These are phyloP conservation scores for Catocala nupta DNA, from an alignment of 2,888 invertebrate genomes.

Conservation along the genomic window DNA sequence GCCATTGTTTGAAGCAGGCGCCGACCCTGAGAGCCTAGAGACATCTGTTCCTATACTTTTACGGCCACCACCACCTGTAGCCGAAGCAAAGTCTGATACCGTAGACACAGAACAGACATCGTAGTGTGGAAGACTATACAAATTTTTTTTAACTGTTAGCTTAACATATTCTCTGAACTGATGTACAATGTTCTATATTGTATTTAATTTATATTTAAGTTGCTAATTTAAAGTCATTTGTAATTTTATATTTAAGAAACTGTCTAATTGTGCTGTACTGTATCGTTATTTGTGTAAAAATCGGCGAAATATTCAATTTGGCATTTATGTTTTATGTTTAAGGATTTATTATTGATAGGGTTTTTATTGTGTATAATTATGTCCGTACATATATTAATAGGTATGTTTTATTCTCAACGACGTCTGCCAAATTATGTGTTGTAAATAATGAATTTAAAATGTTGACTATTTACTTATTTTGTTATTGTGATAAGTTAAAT, in stretches of 20 bases:
- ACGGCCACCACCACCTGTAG: slow-evolving; percentile 67
- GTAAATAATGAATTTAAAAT: slow-evolving; percentile 48
- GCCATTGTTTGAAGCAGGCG: slow-evolving; percentile 72
- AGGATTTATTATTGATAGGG: slow-evolving; percentile 32
- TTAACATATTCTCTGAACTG: slow-evolving; percentile 29
- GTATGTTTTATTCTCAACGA: too few relatives aligned
- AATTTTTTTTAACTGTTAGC: slow-evolving; percentile 14
- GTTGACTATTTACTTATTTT: slow-evolving; percentile 43
- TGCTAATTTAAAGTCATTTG: slow-evolving; percentile 19
- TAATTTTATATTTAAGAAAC: slow-evolving; percentile 13
- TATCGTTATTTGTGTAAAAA: slow-evolving; percentile 16
- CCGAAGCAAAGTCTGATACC: slow-evolving; percentile 66
- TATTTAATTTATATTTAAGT: slow-evolving; percentile 33
- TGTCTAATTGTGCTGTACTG: slow-evolving; percentile 30
- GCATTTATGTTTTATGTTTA: slow-evolving; percentile 45
- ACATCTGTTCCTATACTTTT: slow-evolving; percentile 64
- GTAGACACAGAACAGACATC: slow-evolving; percentile 22
- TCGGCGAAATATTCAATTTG: slow-evolving; percentile 33
- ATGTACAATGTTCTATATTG: slow-evolving; percentile 50
- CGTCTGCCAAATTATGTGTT: slow-evolving; percentile 19
- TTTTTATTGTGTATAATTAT: slow-evolving; percentile 10
- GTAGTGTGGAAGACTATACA: slow-evolving; percentile 23
- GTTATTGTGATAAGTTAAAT: slow-evolving; percentile 64
- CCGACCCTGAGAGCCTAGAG: slow-evolving; percentile 60
- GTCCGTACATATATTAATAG: too few relatives aligned